Evolutionary conservation across 1,140 invertebrate genomes (phyloP).

Genomic region (Drosophila persimilis): DNA sequence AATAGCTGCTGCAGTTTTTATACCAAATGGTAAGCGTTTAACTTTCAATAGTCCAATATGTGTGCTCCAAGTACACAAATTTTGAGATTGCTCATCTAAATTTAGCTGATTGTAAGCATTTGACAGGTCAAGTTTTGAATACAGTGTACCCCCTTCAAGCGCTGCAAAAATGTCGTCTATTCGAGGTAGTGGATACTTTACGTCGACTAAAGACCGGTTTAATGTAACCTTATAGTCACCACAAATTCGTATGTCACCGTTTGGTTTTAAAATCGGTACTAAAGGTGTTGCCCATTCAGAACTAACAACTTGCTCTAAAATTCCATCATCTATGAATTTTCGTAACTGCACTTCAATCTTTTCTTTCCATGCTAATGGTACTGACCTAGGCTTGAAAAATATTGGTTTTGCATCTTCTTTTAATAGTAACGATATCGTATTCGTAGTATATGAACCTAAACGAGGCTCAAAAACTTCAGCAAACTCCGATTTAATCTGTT

Average conservation of each 20-base stretch:
- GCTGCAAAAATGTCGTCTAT: conserved; percentile 2
- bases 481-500: background rate
- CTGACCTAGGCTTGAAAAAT: conserved; percentile 21
- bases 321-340: too few species aligned
- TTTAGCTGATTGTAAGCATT: conserved; percentile 79
- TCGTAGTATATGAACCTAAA: conserved; percentile 9
- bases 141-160: conserved; percentile 52
- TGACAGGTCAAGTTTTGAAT: conserved; percentile 73
- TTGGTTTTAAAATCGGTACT: conserved; percentile 72
- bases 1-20: too few species aligned
- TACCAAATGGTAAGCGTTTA: conserved; percentile 12
- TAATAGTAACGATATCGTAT: background rate
- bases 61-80: conserved; percentile 45
- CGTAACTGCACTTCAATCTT: too few species aligned
- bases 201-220: conserved; percentile 70
- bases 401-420: background rate
- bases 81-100: conserved; percentile 55
- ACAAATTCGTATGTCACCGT: conserved; percentile 83
- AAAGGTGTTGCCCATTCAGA: conserved; percentile 82
- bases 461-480: too few species aligned
- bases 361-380: background rate
- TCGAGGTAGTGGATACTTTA: conserved; percentile 23
- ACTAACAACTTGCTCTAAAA: conserved; percentile 39
- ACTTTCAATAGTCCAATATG: conserved; percentile 55
- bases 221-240: conserved; percentile 83